Percentiles rank a stretch among this genome's conserved stretches.
Conservation (phyloP, 2,797 vertebrate genomes). For the Etheostoma nigrum region DNA sequence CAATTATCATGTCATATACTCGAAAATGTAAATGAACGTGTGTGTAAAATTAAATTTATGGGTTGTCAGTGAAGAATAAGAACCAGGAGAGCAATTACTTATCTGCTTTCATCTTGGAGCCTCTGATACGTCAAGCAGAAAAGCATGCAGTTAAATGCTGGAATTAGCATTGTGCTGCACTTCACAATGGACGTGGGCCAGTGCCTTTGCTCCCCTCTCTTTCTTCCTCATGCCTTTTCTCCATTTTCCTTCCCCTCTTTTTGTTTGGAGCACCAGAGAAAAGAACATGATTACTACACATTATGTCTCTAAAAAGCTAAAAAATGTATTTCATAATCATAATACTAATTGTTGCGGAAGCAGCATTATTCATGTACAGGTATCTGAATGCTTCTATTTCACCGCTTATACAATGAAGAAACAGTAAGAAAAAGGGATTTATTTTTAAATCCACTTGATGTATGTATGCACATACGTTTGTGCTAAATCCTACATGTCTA, state of each 20-base stretch:
- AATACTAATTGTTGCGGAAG: slow-evolving; percentile 16
- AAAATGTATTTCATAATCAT: slow-evolving; percentile 89
- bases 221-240: slow-evolving; percentile 61
- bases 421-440: slow-evolving; percentile 40
- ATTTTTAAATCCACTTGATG: slow-evolving; percentile 50
- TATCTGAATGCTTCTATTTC: slow-evolving; percentile 42
- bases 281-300: slow-evolving; percentile 96
- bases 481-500: slow-evolving; percentile 46
- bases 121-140: slow-evolving; percentile 99
- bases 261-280: slow-evolving; percentile 94
- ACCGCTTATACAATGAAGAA: slow-evolving; percentile 24
- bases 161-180: slow-evolving; percentile 99
- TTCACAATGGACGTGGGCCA: slow-evolving; percentile 94
- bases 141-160: slow-evolving; percentile 99
- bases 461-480: slow-evolving; percentile 58
- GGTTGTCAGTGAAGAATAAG: slow-evolving; percentile 99
- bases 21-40: slow-evolving; percentile 99
- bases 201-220: slow-evolving; percentile 93
- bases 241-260: slow-evolving; percentile 66
- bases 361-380: slow-evolving; percentile 54
- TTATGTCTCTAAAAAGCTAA: slow-evolving; percentile 92
- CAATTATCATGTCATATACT: slow-evolving; percentile 99
- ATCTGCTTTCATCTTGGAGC: slow-evolving; percentile 99
- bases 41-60: slow-evolving; percentile 99
- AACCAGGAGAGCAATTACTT: slow-evolving; percentile 99